Percentiles rank a stretch among this genome's conserved stretches.
phyloP scores from a whole-genome alignment of 2,113 vertebrate species.

The Amphiprion ocellaris region DNA sequence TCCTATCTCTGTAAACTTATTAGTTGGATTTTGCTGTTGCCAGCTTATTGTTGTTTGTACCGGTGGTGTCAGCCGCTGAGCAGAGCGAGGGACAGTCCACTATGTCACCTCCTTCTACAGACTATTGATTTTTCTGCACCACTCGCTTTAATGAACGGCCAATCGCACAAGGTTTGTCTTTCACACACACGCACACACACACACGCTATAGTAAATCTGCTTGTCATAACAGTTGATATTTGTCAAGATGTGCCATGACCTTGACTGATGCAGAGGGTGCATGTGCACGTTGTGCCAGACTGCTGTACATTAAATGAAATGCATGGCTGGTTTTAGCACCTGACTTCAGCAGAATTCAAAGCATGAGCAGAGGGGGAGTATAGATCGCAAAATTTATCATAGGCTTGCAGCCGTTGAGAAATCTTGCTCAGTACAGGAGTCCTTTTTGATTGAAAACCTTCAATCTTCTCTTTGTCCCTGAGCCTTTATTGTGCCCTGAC shows the following conservation, averaged over 20 bases:
- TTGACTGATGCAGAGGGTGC: slow-evolving; percentile 64
- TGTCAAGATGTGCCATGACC: slow-evolving; percentile 60
- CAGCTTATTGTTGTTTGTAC: slow-evolving; percentile 55
- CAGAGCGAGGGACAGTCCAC: slow-evolving; percentile 54
- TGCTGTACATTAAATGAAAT: slow-evolving; percentile 61
- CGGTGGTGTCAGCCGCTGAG: slow-evolving; percentile 38
- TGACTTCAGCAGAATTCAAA: slow-evolving; percentile 69
- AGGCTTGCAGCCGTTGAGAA: slow-evolving; percentile 28
- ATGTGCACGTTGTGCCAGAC: slow-evolving; percentile 17
- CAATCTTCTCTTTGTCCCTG: slow-evolving; percentile 15
- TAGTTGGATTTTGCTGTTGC: slow-evolving; percentile 44
- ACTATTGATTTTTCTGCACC: slow-evolving; percentile 80
- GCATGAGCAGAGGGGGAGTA: slow-evolving; percentile 29
- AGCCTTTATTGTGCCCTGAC: slow-evolving; percentile 17
- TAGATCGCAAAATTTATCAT: slow-evolving; percentile 37
- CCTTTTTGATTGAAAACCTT: slow-evolving; percentile 39
- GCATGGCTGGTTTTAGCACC: slow-evolving; percentile 65
- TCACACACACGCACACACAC: slow-evolving; percentile 12
- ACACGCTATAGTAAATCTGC: slow-evolving; percentile 57
- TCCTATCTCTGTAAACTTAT: slow-evolving; percentile 40
- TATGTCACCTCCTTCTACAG: slow-evolving; percentile 65
- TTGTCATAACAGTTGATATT: slow-evolving; percentile 72
- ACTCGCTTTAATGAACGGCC: slow-evolving; percentile 78
- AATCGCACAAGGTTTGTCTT: slow-evolving; percentile 69
- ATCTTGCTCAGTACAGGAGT: neutral